These are phyloP conservation scores for Elephantulus edwardii DNA, from an alignment of 2,113 vertebrate genomes.

Conservation along the genomic window DNA sequence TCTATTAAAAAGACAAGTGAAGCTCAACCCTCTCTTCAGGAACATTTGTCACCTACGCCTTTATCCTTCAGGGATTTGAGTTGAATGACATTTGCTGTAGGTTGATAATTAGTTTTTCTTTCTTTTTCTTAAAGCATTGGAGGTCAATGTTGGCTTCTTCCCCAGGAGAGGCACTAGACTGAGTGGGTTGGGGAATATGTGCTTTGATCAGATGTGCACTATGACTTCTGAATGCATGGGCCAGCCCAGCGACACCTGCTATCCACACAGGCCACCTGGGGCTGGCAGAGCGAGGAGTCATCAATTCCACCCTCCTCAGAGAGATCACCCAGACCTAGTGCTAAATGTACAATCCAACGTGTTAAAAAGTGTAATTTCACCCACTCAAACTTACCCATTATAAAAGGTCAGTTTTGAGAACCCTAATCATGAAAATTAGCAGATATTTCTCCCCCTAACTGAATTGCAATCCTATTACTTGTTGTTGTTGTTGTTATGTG, in stretches of 20 bases:
- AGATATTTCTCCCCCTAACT: not conserved
- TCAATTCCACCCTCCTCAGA: constrained; percentile 76
- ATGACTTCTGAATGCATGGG: constrained; percentile 72
- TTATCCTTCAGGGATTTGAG: constrained; percentile 81
- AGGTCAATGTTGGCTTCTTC: constrained; percentile 76
- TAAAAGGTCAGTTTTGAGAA: constrained; percentile 48
- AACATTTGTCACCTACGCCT: constrained; percentile 79
- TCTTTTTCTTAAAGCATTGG: constrained; percentile 67
- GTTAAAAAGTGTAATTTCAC: constrained; percentile 68
- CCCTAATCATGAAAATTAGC: constrained; percentile 5
- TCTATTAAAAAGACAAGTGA: constrained; percentile 78
- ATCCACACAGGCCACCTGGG: constrained; percentile 76
- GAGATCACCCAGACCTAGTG: constrained; percentile 69
- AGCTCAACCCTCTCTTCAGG: constrained; percentile 77
- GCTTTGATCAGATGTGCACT: constrained; percentile 82
- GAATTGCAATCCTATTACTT: constrained; percentile 6
- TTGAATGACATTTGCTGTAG: constrained; percentile 82
- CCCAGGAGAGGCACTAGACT: constrained; percentile 81
- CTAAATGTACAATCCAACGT: constrained; percentile 74
- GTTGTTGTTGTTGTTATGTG: no score
- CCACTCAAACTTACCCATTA: constrained; percentile 54
- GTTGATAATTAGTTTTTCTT: constrained; percentile 85
- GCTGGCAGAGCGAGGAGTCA: constrained; percentile 78
- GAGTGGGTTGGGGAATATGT: constrained; percentile 82
- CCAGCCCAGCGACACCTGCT: constrained; percentile 83